These are phyloP conservation scores for Discoglossus pictus DNA, from an alignment of 2,797 vertebrate species.

Conservation along the genomic window DNA sequence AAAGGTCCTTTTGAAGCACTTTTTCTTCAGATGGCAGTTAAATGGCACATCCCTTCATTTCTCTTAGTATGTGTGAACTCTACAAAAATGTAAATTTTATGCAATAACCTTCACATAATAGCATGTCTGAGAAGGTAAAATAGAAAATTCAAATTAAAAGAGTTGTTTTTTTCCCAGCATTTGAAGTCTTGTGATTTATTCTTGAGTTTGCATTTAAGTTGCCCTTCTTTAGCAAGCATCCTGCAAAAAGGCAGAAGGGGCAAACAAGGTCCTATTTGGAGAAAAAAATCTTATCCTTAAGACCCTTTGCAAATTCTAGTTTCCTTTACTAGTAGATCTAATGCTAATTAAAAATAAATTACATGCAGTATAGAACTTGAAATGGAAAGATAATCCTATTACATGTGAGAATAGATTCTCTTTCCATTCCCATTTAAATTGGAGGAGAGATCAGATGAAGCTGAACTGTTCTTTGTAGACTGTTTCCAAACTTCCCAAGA, in stretches of 20 bases:
- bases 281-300: conserved; percentile 33
- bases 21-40: neutral
- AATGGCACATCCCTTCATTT: neutral
- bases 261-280: conserved; percentile 22
- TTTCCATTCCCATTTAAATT: conserved; percentile 69
- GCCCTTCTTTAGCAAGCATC: conserved; percentile 41
- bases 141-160: conserved; percentile 3
- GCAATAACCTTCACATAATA: neutral
- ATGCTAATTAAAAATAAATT: conserved; percentile 91
- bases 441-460: conserved; percentile 57
- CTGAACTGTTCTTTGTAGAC: conserved; percentile 55
- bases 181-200: conserved; percentile 49
- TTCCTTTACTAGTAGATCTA: conserved; percentile 67
- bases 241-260: conserved; percentile 37
- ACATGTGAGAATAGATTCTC: conserved; percentile 68
- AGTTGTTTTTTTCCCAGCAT: neutral
- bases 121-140: conserved; percentile 12
- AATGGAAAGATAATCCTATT: conserved; percentile 80
- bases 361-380: conserved; percentile 76
- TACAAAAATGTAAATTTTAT: conserved; percentile 23
- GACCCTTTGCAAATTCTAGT: conserved; percentile 59
- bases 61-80: conserved; percentile 6
- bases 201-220: conserved; percentile 46
- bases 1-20: too few species aligned
- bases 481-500: conserved; percentile 56